phyloP scores from a whole-genome alignment of 2,113 vertebrate species.

The Bucco capensis region DNA sequence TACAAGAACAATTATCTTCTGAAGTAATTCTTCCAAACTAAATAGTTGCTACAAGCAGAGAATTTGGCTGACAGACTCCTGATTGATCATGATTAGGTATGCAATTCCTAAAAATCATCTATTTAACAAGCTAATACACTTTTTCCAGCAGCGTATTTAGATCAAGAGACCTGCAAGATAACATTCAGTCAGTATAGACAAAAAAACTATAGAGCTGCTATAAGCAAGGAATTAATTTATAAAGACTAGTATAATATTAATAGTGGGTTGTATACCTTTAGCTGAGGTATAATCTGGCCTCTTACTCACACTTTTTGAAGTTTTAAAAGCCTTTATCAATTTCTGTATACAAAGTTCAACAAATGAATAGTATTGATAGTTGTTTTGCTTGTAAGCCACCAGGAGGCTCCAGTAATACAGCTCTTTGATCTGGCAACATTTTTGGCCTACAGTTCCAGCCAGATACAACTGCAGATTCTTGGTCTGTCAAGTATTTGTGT shows the following conservation, averaged over 20 bases:
- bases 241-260: not conserved
- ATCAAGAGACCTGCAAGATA: not conserved
- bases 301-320: not conserved
- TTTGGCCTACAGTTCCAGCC: not conserved
- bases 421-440: not conserved
- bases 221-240: not conserved
- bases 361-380: not conserved
- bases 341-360: not conserved
- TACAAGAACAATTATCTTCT: not conserved
- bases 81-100: not conserved
- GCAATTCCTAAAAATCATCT: not conserved
- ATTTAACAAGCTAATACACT: not conserved
- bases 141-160: not conserved
- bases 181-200: not conserved
- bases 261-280: not conserved
- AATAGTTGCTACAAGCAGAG: not conserved
- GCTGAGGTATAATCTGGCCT: not conserved
- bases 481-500: not conserved
- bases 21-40: not conserved
- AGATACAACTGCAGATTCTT: not conserved
- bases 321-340: not conserved
- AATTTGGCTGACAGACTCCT: not conserved
- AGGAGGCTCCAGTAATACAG: conserved; percentile 69
- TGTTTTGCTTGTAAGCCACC: conserved; percentile 61
- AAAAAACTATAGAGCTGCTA: not conserved